Percentiles rank a stretch among this genome's conserved stretches.
Evolutionary conservation across 2,888 invertebrate genomes (phyloP).

Genomic region (Hemistola chrysoprasaria): DNA sequence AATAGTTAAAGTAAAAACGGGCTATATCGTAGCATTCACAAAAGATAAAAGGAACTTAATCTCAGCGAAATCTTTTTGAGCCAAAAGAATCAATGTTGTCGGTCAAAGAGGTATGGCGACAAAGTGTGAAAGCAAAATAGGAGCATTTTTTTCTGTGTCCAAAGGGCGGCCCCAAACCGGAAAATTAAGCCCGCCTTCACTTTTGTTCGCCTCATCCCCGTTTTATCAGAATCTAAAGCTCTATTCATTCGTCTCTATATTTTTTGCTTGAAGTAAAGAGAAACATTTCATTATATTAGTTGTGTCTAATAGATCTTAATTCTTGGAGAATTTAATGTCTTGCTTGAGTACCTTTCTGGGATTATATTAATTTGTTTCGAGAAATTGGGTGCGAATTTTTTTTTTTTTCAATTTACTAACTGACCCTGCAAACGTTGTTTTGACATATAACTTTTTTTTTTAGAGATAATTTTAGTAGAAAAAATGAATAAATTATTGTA

Average conservation of each 20-base stretch:
- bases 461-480: no score
- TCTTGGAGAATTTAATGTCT: background rate
- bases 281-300: constrained; percentile 29
- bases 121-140: constrained; percentile 47
- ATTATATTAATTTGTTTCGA: no score
- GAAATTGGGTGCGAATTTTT: no score
- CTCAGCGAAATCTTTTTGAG: constrained; percentile 44
- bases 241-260: constrained; percentile 40
- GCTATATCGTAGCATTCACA: constrained; percentile 24
- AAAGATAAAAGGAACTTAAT: constrained; percentile 39
- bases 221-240: constrained; percentile 26
- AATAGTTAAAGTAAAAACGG: constrained; percentile 18
- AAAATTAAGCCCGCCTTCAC: constrained; percentile 67
- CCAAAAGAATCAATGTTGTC: constrained; percentile 42
- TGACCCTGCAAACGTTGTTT: no score
- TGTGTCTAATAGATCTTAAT: constrained; percentile 1
- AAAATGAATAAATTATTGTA: no score
- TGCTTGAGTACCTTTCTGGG: no score
- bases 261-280: constrained; percentile 40
- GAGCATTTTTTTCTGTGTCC: constrained; percentile 36
- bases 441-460: no score
- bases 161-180: constrained; percentile 55
- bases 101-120: constrained; percentile 48
- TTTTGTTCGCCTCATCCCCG: constrained; percentile 53
- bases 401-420: no score